Evolutionary conservation across 2,797 vertebrate genomes (phyloP), one percentile per base, ranked within the genome.

Genomic region (Carcharodon carcharias): DNA sequence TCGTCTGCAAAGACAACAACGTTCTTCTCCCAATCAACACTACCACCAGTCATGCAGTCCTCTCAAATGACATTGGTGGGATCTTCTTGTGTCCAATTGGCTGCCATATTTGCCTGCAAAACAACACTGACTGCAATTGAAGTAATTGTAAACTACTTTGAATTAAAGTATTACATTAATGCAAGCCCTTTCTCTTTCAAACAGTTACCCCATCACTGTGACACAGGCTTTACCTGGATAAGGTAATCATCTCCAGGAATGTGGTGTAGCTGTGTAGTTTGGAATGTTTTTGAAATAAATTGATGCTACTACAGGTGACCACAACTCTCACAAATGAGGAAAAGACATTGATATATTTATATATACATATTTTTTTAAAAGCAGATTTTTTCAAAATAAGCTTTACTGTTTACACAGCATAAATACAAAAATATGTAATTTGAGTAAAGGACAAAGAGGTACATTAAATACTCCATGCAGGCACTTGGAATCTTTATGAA

Each of bases 361-460:
- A 89, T 26, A 87, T 87, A 28, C 7, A 89, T 26, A 87, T 87
- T 11, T 23, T 56, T 85, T 85, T 26, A 23, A 85, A 85, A 50
- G 5, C 16, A n/a, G 6, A 61, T 35, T 16, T 58, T 89, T 77
- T 89, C 1, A 63, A n/a, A 61, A 63, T 85, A 50, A 85, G 45
- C 40, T 92, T 92, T 92, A 92, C 61, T 92, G 12, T 61, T 92
- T 0, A 92, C 61, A 58, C 35, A 92, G 40, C 1, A 8, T 28
- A 71, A 95, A 95, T 95, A 95, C 93, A 95, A 95, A 95, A 69
- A 95, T 69, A 95, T 45, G 58, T 14, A 65, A 61, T 61, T 93
- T 95, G 82, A 50, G 40, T 50, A 85, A 69, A 95, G 40, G 45
- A 50, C 40, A 95, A 92, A 35, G 21, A 67, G 45, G 40, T 95